Evolutionary conservation across 2,888 invertebrate species (phyloP).

Genomic region (Agrypnus murinus): DNA sequence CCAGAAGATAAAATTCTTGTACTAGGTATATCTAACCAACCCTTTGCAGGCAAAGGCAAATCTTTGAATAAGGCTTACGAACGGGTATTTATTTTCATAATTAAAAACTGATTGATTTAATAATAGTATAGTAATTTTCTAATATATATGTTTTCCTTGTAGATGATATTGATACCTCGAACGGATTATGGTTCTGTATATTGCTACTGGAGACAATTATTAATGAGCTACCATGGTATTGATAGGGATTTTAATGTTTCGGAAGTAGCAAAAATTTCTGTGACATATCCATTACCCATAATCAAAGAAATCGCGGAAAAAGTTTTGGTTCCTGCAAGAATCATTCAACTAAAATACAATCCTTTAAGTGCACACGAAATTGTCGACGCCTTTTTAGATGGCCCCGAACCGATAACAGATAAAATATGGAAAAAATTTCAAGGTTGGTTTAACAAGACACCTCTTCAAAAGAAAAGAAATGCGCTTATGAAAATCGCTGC

Average conservation of each 20-base stretch:
- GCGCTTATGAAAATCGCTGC: slow-evolving; percentile 64
- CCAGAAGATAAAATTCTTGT: slow-evolving; percentile 80
- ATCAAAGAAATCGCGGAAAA: slow-evolving; percentile 71
- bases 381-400: slow-evolving; percentile 69
- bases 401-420: slow-evolving; percentile 67
- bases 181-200: slow-evolving; percentile 78
- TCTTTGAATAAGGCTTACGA: slow-evolving; percentile 76
- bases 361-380: slow-evolving; percentile 75
- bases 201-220: slow-evolving; percentile 72
- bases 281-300: slow-evolving; percentile 74
- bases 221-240: slow-evolving; percentile 77
- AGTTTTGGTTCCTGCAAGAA: slow-evolving; percentile 72
- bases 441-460: slow-evolving; percentile 72
- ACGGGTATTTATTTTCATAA: slow-evolving; percentile 66
- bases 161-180: slow-evolving; percentile 68
- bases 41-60: slow-evolving; percentile 75
- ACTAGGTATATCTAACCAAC: slow-evolving; percentile 80
- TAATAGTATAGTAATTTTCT: neutral
- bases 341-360: slow-evolving; percentile 73
- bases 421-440: slow-evolving; percentile 72
- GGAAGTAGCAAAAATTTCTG: slow-evolving; percentile 73
- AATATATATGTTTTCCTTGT: slow-evolving; percentile 27
- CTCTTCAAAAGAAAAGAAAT: slow-evolving; percentile 64
- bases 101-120: no score
- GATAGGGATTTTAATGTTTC: slow-evolving; percentile 77